Conservation (phyloP, 2,888 invertebrate genomes). For the Gastracanthus pulcherrimus region DNA sequence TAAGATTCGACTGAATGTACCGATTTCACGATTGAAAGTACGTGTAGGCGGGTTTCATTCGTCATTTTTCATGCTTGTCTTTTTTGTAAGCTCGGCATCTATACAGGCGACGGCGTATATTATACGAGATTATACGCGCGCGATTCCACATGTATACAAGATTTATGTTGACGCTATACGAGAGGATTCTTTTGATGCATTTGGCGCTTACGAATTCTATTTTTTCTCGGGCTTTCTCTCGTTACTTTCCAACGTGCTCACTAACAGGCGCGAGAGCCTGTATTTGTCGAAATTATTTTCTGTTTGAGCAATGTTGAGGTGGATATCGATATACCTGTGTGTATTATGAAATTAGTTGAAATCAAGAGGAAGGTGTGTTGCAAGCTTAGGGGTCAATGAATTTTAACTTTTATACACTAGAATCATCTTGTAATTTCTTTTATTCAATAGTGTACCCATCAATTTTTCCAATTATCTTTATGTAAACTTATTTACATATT, state of each 20-base stretch:
- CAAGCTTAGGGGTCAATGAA: not conserved
- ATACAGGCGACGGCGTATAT: not conserved
- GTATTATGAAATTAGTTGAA: not conserved
- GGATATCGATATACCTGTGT: not conserved
- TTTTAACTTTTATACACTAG: not conserved
- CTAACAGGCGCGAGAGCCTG: not conserved
- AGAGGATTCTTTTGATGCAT: slow-evolving; percentile 5
- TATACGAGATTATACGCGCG: not conserved
- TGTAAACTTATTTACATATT: not conserved
- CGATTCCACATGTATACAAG: not conserved
- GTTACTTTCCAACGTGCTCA: not conserved
- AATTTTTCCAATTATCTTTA: not conserved
- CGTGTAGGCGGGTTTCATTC: slow-evolving; percentile 8
- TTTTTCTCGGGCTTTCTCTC: slow-evolving; percentile 18
- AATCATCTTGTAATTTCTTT: not conserved
- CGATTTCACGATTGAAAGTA: not conserved
- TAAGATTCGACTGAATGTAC: not conserved
- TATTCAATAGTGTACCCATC: not conserved
- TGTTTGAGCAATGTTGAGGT: not conserved
- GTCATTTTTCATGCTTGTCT: slow-evolving; percentile 3
- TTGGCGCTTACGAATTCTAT: not conserved
- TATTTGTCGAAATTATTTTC: not conserved
- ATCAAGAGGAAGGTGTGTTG: not conserved
- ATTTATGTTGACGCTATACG: slow-evolving; percentile 1
- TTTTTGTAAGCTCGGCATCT: not conserved